These are phyloP conservation scores for Ditula angustiorana DNA, from an alignment of 2,888 invertebrate species.

Conservation along the genomic window DNA sequence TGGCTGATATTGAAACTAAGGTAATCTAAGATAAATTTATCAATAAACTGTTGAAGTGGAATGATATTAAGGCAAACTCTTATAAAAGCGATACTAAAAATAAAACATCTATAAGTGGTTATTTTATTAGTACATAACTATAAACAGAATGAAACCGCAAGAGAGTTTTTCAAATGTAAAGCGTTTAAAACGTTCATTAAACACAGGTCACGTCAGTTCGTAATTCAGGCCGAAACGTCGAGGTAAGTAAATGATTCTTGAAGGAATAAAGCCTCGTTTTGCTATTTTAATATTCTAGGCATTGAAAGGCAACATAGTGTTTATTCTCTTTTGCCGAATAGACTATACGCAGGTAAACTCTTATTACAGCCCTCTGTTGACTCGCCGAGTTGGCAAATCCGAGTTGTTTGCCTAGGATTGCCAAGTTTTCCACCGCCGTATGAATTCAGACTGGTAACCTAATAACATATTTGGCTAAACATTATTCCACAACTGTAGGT, in stretches of 20 bases:
- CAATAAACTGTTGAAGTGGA: background rate
- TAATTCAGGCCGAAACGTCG: too few relatives aligned
- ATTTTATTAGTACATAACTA: too few relatives aligned
- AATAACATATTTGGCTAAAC: background rate
- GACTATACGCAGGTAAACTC: slow-evolving; percentile 18
- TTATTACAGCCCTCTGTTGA: slow-evolving; percentile 23
- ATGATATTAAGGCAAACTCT: background rate
- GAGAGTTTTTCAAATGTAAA: too few relatives aligned
- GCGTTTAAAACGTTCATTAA: too few relatives aligned
- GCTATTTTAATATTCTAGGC: background rate
- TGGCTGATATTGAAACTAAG: background rate
- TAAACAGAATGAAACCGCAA: too few relatives aligned
- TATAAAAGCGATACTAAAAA: too few relatives aligned
- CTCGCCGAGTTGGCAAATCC: slow-evolving; percentile 11
- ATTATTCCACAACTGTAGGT: too few relatives aligned
- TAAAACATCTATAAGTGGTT: too few relatives aligned
- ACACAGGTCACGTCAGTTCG: too few relatives aligned
- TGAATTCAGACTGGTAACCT: background rate
- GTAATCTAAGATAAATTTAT: slow-evolving; percentile 9
- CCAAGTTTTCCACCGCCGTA: slow-evolving; percentile 3
- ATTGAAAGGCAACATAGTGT: background rate
- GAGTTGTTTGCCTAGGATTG: slow-evolving; percentile 24
- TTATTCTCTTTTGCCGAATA: slow-evolving; percentile 10
- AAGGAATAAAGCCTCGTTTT: too few relatives aligned
- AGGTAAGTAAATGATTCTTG: too few relatives aligned